Conservation (phyloP, 2,888 invertebrate species). For the Oxytorus armatus region DNA sequence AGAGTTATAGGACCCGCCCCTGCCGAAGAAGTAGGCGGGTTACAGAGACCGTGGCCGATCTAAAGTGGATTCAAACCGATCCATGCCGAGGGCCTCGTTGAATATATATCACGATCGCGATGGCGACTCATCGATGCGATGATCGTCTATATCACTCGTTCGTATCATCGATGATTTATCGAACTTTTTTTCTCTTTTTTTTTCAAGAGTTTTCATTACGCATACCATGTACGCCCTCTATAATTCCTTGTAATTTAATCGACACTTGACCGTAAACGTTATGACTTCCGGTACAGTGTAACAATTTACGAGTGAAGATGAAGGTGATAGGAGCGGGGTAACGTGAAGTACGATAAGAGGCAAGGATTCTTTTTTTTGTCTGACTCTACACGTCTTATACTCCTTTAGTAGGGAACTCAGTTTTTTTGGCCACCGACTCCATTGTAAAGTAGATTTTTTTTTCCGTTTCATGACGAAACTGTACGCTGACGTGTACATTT, state of each 20-base stretch:
- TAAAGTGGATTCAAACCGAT: slow-evolving; percentile 74
- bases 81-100: slow-evolving; percentile 73
- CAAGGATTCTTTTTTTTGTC: neutral
- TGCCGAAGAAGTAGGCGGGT: slow-evolving; percentile 80
- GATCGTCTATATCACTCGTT: slow-evolving; percentile 25
- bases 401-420: neutral
- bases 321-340: neutral
- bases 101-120: slow-evolving; percentile 74
- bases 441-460: neutral
- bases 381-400: neutral
- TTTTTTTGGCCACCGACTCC: neutral
- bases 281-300: slow-evolving; percentile 7
- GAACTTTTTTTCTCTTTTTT: slow-evolving; percentile 19
- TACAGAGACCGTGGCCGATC: slow-evolving; percentile 73
- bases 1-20: slow-evolving; percentile 81
- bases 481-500: neutral
- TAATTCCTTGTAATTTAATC: slow-evolving; percentile 24
- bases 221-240: slow-evolving; percentile 15
- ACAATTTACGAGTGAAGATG: slow-evolving; percentile 3
- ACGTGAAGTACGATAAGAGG: neutral
- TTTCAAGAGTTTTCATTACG: slow-evolving; percentile 29
- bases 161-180: slow-evolving; percentile 46
- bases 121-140: slow-evolving; percentile 74
- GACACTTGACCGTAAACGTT: neutral
- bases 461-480: neutral